phyloP scores from a whole-genome alignment of 2,888 invertebrate genomes.

The Sylvicola cinctus region DNA sequence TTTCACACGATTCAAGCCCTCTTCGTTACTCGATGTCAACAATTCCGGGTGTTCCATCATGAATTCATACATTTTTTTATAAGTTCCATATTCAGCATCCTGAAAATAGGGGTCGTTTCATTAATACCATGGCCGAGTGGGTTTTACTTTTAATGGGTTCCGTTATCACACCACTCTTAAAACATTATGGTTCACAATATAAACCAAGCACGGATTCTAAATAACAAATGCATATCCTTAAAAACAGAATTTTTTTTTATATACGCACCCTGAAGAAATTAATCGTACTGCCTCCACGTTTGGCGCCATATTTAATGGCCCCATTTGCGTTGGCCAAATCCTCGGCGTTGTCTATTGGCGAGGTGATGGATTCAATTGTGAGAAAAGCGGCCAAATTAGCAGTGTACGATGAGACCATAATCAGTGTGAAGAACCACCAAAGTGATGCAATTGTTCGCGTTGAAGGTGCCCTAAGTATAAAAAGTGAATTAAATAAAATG shows the following conservation, averaged over 20 bases:
- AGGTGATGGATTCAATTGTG: constrained; percentile 54
- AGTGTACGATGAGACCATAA: constrained; percentile 60
- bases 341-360: constrained; percentile 56
- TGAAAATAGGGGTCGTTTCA: no score
- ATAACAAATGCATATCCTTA: no score
- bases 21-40: constrained; percentile 28
- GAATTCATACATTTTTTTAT: constrained; percentile 60
- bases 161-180: no score
- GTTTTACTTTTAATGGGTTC: no score
- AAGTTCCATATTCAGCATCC: constrained; percentile 59
- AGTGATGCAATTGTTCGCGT: constrained; percentile 72
- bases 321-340: constrained; percentile 62
- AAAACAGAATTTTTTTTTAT: no score
- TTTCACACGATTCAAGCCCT: constrained; percentile 32
- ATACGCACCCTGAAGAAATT: constrained; percentile 47
- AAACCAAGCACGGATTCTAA: no score
- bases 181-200: no score
- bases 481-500: constrained; percentile 10
- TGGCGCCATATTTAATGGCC: constrained; percentile 73
- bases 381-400: constrained; percentile 82
- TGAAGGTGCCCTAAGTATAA: constrained; percentile 47
- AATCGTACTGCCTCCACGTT: constrained; percentile 67
- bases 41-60: constrained; percentile 47
- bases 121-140: no score
- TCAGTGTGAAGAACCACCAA: constrained; percentile 80